phyloP scores from a whole-genome alignment of 92 coral and sea anemone genomes.

The Porites divaricata region DNA sequence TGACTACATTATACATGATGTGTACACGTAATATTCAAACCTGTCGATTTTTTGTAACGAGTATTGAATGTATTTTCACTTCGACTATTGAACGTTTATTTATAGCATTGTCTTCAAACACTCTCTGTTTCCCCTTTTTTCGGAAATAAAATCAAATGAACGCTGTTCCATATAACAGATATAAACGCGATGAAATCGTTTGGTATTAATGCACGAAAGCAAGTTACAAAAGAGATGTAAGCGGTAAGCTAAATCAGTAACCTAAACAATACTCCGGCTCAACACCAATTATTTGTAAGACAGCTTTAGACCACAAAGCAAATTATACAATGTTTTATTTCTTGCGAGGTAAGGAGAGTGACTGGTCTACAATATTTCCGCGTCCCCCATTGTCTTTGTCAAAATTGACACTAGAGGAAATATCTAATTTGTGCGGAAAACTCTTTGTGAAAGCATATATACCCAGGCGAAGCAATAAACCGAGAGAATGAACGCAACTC shows the following conservation, averaged over 20 bases:
- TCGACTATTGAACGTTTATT: neutral
- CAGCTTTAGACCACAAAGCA: neutral
- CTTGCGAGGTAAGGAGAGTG: neutral
- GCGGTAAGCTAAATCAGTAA: neutral
- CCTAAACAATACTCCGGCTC: neutral
- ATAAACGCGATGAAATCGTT: no score
- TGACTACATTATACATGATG: neutral
- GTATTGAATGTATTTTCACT: neutral
- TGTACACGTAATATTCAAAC: neutral
- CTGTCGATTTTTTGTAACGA: neutral
- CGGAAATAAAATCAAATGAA: neutral
- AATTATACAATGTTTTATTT: neutral
- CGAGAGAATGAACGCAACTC: no score
- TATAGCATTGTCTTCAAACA: neutral
- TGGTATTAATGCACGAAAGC: no score
- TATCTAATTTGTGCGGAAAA: neutral
- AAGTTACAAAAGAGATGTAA: no score
- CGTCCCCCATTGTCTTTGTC: neutral
- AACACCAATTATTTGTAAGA: neutral
- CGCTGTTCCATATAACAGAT: neutral
- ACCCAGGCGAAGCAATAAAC: neutral
- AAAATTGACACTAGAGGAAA: slow-evolving; percentile 9
- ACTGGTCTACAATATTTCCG: neutral
- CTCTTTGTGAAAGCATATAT: neutral
- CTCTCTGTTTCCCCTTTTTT: neutral